A percentile compares a stretch with the other conserved stretches of the same genome.
Conservation (phyloP, 2,888 invertebrate genomes). For the Lepidochrysops patricia region DNA sequence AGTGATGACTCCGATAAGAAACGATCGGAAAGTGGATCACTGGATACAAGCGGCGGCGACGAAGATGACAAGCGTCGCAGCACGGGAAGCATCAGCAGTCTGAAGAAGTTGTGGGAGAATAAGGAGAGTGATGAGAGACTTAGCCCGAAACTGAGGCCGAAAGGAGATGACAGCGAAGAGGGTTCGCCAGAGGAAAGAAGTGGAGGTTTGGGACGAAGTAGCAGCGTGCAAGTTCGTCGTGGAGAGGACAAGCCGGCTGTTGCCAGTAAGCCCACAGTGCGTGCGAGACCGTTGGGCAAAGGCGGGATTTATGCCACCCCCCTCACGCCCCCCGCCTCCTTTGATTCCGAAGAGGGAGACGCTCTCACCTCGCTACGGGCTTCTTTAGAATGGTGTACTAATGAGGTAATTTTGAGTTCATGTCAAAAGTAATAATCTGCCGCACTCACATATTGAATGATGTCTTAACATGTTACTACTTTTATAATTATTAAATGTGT, state of each 20-base stretch:
- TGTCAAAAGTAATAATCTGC: no score
- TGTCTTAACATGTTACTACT: no score
- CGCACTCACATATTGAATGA: no score
- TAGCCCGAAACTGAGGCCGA: slow-evolving; percentile 75
- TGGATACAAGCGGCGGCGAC: slow-evolving; percentile 66
- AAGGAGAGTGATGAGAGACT: slow-evolving; percentile 79
- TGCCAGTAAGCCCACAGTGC: slow-evolving; percentile 77
- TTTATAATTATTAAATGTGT: no score
- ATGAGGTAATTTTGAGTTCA: slow-evolving; percentile 45
- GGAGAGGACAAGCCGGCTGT: slow-evolving; percentile 75
- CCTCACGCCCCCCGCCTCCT: slow-evolving; percentile 43
- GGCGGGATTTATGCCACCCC: slow-evolving; percentile 88
- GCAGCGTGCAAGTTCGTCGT: slow-evolving; percentile 32
- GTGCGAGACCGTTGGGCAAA: slow-evolving; percentile 72
- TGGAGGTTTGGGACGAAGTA: slow-evolving; percentile 28
- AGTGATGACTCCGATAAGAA: slow-evolving; percentile 64
- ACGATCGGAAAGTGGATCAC: slow-evolving; percentile 45
- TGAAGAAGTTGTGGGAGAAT: slow-evolving; percentile 94
- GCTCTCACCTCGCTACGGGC: slow-evolving; percentile 70
- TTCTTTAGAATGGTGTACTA: slow-evolving; percentile 75
- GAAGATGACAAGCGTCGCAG: slow-evolving; percentile 90
- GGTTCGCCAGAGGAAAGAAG: slow-evolving; percentile 44
- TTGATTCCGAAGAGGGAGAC: slow-evolving; percentile 58
- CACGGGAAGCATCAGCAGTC: slow-evolving; percentile 93
- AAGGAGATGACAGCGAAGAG: slow-evolving; percentile 39